These are phyloP conservation scores for Folsomia candida DNA, from an alignment of 2,888 invertebrate genomes.

Conservation along the genomic window DNA sequence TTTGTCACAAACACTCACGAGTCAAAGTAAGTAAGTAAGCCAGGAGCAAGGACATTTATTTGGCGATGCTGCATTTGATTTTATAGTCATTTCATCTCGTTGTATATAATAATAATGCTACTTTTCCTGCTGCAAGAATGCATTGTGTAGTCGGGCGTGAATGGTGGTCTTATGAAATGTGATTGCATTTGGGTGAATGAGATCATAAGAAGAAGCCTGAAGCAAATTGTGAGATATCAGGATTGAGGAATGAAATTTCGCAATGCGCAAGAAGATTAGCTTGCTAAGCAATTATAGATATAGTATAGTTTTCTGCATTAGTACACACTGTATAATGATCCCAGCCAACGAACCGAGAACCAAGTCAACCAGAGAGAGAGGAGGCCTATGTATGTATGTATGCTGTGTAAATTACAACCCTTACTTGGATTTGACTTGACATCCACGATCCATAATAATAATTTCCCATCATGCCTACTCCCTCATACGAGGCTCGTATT, in stretches of 20 bases:
- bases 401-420: neutral
- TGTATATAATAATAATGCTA: too few species aligned
- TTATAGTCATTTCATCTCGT: neutral
- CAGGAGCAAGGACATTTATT: neutral
- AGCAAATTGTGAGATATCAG: neutral
- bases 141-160: neutral
- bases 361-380: too few species aligned
- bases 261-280: slow-evolving; percentile 22
- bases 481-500: too few species aligned
- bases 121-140: too few species aligned
- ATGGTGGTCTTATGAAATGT: neutral
- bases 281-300: slow-evolving; percentile 12
- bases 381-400: neutral
- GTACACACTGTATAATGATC: neutral
- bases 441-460: neutral
- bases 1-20: slow-evolving; percentile 10
- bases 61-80: neutral
- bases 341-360: neutral
- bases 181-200: neutral
- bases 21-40: neutral
- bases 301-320: neutral
- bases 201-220: neutral
- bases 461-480: neutral
- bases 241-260: slow-evolving; percentile 16
- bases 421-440: slow-evolving; percentile 4